Base-by-base conservation (phyloP, 1,140 invertebrate genomes). In the Drosophila lacertosa region DNA sequence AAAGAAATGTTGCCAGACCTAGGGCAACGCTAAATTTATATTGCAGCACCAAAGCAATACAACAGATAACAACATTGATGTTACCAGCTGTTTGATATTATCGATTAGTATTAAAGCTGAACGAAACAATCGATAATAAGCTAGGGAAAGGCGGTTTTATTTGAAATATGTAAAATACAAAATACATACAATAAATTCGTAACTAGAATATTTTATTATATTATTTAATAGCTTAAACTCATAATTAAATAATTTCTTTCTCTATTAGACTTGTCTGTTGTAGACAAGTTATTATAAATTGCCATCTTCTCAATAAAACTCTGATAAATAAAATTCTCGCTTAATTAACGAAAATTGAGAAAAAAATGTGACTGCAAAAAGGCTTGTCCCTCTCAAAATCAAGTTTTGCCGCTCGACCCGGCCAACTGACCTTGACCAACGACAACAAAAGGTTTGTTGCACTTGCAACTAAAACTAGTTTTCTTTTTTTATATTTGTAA, bases 351-450 rank as follows among this genome's bases (percentile, higher is more conserved):
- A 2, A 18, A 50, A 64, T 55, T 40, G 39, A 47, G 22, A 6
- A 11, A 63, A 29, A 42, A n/a, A 26, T 42, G 6, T 3, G 9
- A 5, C 24, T 42, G 15, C n/a, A 9, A 40, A 45, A 44, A 22
- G 9, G 29, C 11, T 4, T 13, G 42, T 3, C 15, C 0, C 24
- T 29, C 35, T n/a, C 22, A 70, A 64, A 44, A 64, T 57, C 60
- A 50, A 40, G 51, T 65, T 70, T 20, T 51, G 13, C 20, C 2
- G 6, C 5, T n/a, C 26, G 26, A 35, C 37, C 44, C 64, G 64
- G 29, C 37, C 29, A 42, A 11, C 9, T 65, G 37, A 65, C 67
- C 67, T 70, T 70, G 67, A 65, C 67, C 67, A 70, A 51, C 67
- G 60, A 5, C 53, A 57, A 57, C 7, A 29, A 24, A 37, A 50